Evolutionary conservation across 2,888 invertebrate species (phyloP).

Genomic region (Lasioglossum zephyrum): DNA sequence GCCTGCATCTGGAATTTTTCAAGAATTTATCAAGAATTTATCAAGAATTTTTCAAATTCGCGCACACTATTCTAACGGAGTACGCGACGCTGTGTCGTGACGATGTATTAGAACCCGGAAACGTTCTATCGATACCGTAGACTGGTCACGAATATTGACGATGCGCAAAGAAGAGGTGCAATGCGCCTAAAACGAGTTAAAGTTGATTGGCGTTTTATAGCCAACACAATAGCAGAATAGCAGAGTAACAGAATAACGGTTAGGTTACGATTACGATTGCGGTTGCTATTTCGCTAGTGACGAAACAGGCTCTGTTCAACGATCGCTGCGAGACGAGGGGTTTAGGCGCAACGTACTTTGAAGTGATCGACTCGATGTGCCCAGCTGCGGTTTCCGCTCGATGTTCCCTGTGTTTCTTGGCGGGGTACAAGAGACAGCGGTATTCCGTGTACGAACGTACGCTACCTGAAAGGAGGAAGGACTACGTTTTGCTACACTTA

Average conservation of each 20-base stretch:
- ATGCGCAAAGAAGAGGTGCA: background rate
- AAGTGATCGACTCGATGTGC: conserved; percentile 28
- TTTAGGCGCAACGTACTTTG: conserved; percentile 18
- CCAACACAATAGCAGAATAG: too few species aligned
- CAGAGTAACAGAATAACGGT: too few species aligned
- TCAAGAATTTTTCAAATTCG: background rate
- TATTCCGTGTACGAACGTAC: conserved; percentile 49
- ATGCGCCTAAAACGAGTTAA: background rate
- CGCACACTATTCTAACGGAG: too few species aligned
- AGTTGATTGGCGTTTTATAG: background rate
- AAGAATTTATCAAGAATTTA: background rate
- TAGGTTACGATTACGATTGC: too few species aligned
- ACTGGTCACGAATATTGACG: background rate
- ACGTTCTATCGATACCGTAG: background rate
- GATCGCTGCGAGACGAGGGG: background rate
- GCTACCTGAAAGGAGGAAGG: conserved; percentile 72
- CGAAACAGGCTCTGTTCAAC: conserved; percentile 4
- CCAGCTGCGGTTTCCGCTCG: conserved; percentile 36
- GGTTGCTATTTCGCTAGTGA: background rate
- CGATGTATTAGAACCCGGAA: too few species aligned
- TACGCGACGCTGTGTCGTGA: too few species aligned
- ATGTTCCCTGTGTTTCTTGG: conserved; percentile 34
- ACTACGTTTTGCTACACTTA: conserved; percentile 70
- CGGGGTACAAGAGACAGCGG: conserved; percentile 43
- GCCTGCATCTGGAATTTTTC: background rate